These are phyloP conservation scores for Eriosoma lanigerum DNA, from an alignment of 1,140 invertebrate genomes.

Conservation along the genomic window DNA sequence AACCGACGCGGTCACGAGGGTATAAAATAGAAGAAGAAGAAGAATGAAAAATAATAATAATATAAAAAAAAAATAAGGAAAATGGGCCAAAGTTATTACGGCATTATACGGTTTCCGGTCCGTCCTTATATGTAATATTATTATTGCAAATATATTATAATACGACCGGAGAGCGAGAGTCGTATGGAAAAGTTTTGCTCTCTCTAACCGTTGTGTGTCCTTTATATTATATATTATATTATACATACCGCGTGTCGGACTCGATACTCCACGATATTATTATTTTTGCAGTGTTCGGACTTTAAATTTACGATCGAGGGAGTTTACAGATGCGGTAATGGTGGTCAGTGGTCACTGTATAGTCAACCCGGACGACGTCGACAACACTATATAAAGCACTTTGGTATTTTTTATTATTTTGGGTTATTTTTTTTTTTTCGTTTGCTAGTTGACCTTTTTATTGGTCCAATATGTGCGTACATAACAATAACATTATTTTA, in stretches of 20 bases:
- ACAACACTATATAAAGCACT: constrained; percentile 1
- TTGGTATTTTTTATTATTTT: not conserved
- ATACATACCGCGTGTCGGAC: not conserved
- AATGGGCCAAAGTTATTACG: constrained; percentile 44
- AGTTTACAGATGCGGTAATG: not conserved
- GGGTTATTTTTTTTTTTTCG: constrained; percentile 16
- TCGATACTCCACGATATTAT: not conserved
- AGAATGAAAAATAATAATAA: not conserved
- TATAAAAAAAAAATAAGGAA: not conserved
- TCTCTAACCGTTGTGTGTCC: not conserved
- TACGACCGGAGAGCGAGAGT: constrained; percentile 4
- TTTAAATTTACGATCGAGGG: constrained; percentile 18
- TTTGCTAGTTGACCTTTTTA: not conserved
- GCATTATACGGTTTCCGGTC: constrained; percentile 47
- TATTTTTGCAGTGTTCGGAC: not conserved
- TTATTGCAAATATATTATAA: constrained; percentile 49
- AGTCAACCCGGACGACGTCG: not conserved
- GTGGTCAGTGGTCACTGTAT: not conserved
- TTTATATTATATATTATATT: no score
- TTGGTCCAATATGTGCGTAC: not conserved
- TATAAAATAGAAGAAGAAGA: not conserved
- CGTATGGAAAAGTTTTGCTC: constrained; percentile 3
- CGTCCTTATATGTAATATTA: constrained; percentile 12
- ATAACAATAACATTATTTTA: not conserved
- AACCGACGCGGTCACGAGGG: not conserved